Conservation (phyloP, 2,888 invertebrate genomes). For the Drosophila pegasa region DNA sequence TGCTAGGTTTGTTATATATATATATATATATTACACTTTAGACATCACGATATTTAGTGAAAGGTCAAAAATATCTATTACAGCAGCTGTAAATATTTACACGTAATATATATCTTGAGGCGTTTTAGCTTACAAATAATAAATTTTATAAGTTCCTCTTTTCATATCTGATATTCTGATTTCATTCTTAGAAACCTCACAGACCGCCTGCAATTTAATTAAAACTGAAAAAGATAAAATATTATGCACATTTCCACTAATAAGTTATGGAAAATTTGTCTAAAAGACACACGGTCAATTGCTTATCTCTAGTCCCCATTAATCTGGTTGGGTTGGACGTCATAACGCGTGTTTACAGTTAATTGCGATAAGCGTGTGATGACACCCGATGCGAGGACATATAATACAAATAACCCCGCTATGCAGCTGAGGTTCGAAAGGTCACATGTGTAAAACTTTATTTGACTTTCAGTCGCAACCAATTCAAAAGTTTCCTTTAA, state of each 20-base stretch:
- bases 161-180: neutral
- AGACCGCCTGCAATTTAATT: neutral
- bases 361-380: slow-evolving; percentile 50
- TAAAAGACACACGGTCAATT: neutral
- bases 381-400: slow-evolving; percentile 14
- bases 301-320: slow-evolving; percentile 25
- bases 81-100: neutral
- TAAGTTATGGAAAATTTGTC: neutral
- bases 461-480: slow-evolving; percentile 64
- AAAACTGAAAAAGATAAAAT: neutral
- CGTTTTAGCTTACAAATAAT: neutral
- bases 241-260: neutral
- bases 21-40: neutral
- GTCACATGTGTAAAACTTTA: slow-evolving; percentile 32
- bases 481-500: slow-evolving; percentile 29
- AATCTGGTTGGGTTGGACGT: slow-evolving; percentile 25
- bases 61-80: neutral
- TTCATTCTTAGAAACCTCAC: neutral
- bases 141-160: neutral
- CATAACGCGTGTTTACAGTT: slow-evolving; percentile 59
- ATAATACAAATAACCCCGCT: neutral
- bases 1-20: neutral
- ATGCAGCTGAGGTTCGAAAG: slow-evolving; percentile 10
- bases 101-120: neutral
- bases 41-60: neutral